Base-by-base conservation (phyloP, 2,797 vertebrate species). In the Pseudochromis fuscus region DNA sequence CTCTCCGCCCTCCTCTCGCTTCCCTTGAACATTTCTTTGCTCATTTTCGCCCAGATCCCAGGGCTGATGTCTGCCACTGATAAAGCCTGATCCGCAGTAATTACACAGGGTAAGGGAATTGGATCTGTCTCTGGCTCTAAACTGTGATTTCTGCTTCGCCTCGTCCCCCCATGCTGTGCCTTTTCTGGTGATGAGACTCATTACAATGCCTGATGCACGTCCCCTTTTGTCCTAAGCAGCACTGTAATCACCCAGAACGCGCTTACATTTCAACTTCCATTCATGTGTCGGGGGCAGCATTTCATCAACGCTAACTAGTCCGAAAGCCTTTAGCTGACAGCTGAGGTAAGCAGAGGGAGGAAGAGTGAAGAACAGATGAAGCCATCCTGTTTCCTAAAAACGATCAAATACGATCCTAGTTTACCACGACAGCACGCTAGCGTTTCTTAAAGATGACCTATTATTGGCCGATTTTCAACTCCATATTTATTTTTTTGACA, bases 31-130 rank as follows among this genome's bases (percentile, higher is more conserved):
- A 84, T 85, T 88, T 87, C 82, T 91, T 83, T 86, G 76, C 69
- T 89, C 68, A 82, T 86, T 91, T 87, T 84, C 28, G 7, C 72
- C 62, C 70, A 75, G 85, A 89, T 90, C 70, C 79, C 72, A 65
- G 67, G 61, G 83, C 79, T 84, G 91, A 93, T 92, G 88, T 91
- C 88, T 91, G 81, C 82, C 71, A 69, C 86, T 82, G 92, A 92
- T 92, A 91, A 89, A 78, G 79, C 71, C 79, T 91, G 88, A 91
- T 88, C 86, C 30, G 27, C 67, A 53, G 84, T 90, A 90, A 92
- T 91, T 92, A 93, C 84, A 83, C 68, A 66, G 79, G 75, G 84
- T 84, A 71, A 61, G 79, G 89, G 89, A 88, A 86, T 91, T 89
- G 88, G 72, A 86, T 87, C 81, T 77, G 81, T 90, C 85, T 87